Percentiles rank a stretch among this genome's conserved stretches.
Conservation (phyloP, 1,140 invertebrate species). For the Ooceraea biroi region DNA sequence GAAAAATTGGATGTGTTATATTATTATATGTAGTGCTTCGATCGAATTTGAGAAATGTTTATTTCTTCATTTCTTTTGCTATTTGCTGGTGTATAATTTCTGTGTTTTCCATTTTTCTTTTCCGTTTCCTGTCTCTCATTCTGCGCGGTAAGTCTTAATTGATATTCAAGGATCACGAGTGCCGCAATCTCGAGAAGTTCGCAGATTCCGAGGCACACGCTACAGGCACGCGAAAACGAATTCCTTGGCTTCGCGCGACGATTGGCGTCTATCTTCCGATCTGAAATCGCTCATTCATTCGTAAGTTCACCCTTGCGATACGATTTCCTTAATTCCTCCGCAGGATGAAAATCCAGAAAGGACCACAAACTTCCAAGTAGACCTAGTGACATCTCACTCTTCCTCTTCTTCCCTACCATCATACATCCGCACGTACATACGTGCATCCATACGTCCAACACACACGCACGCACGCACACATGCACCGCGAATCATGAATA, state of each 20-base stretch:
- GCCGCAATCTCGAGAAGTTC: neutral
- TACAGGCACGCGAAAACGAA: neutral
- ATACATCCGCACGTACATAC: too few relatives aligned
- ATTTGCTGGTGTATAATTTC: too few relatives aligned
- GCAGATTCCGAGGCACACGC: neutral
- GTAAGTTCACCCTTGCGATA: neutral
- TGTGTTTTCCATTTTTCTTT: neutral
- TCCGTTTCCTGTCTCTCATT: neutral
- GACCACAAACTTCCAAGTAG: too few relatives aligned
- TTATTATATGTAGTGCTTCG: neutral
- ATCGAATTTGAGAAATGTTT: neutral
- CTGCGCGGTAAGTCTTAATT: neutral
- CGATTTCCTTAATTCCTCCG: conserved; percentile 12
- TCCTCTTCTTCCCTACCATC: neutral
- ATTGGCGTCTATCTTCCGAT: neutral
- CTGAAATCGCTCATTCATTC: neutral
- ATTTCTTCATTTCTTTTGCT: too few relatives aligned
- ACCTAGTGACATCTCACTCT: neutral
- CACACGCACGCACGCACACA: neutral
- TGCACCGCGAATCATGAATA: conserved; percentile 64
- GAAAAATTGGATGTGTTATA: too few relatives aligned
- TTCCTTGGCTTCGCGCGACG: neutral
- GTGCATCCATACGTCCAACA: neutral
- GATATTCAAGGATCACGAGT: neutral
- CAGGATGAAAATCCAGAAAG: neutral